Conservation (phyloP, 2,888 invertebrate species). For the Andrena marginata region DNA sequence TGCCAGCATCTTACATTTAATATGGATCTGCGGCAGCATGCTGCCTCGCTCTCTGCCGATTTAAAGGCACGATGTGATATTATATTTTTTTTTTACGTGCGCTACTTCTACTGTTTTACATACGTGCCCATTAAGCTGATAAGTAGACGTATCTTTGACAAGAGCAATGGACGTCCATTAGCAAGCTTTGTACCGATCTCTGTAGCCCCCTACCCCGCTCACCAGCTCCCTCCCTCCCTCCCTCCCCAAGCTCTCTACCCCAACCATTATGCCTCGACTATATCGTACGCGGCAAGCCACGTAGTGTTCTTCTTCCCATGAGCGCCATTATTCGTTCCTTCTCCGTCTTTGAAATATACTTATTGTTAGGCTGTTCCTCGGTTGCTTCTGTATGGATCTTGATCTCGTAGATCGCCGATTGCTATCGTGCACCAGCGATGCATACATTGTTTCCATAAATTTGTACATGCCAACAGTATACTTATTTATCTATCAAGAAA, state of each 20-base stretch:
- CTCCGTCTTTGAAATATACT: slow-evolving; percentile 67
- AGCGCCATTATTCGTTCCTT: slow-evolving; percentile 70
- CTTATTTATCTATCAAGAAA: neutral
- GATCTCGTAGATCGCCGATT: slow-evolving; percentile 27
- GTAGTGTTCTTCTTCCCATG: slow-evolving; percentile 72
- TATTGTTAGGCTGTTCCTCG: slow-evolving; percentile 40
- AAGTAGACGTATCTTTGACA: slow-evolving; percentile 83
- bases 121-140: slow-evolving; percentile 74
- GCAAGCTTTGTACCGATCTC: slow-evolving; percentile 82
- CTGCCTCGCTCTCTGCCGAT: neutral
- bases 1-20: too few relatives aligned
- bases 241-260: slow-evolving; percentile 45
- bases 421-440: slow-evolving; percentile 4
- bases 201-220: slow-evolving; percentile 60
- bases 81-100: slow-evolving; percentile 26
- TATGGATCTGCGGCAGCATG: neutral
- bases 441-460: slow-evolving; percentile 3
- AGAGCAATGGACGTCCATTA: slow-evolving; percentile 84
- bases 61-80: neutral
- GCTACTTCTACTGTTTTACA: slow-evolving; percentile 61
- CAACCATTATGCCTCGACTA: slow-evolving; percentile 69
- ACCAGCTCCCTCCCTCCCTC: slow-evolving; percentile 30
- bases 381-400: slow-evolving; percentile 42
- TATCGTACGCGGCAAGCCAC: slow-evolving; percentile 68
- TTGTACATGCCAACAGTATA: neutral